Evolutionary conservation across 2,113 vertebrate genomes (phyloP), one percentile per base, ranked within the genome.

Genomic region (Deroptyus accipitrinus): DNA sequence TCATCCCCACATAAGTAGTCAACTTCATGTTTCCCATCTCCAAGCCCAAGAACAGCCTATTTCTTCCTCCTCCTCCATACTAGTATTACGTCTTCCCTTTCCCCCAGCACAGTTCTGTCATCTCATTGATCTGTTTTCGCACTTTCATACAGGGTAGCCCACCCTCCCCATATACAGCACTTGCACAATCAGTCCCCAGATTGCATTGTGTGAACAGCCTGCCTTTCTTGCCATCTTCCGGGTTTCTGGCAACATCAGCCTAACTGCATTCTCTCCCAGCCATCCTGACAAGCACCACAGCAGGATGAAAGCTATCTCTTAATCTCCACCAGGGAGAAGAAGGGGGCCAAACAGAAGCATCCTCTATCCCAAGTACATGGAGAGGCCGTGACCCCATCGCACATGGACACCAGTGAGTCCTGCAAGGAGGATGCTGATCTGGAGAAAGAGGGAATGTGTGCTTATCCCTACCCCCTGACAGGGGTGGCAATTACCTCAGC

Each of bases 371-470:
- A 69, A 17, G 35, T 35, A 48, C 3, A 7, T 8, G 13, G 61
- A 82, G 82, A 9, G 30, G 70, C 19, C 6, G 8, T 0, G 0
- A n/a, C 18, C 35, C 7, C 2, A 41, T n/a, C 4, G 2, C 1
- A 2, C 7, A 9, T 27, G 16, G 28, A 10, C 18, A 85, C 7
- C 19, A 57, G 20, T 48, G 61, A 82, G 44, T 57, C n/a, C 42
- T 78, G 11, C 37, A 72, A 33, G 49, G 6, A 95, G 9, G 27
- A 82, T 42, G 48, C 12, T 4, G 1, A 15, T 13, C 23, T 57
- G 46, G 20, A 67, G 46, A 70, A 78, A 35, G 25, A 84, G 11
- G 10, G 30, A 48, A 68, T 12, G 0, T 44, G 41, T 69, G 23
- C 8, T 15, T 17, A 75, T 8, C 13, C 13, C 12, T 33, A 63